Percentiles rank a stretch among this genome's conserved stretches.
phyloP scores from a whole-genome alignment of 2,888 invertebrate genomes.

The Barypeithes pellucidus region DNA sequence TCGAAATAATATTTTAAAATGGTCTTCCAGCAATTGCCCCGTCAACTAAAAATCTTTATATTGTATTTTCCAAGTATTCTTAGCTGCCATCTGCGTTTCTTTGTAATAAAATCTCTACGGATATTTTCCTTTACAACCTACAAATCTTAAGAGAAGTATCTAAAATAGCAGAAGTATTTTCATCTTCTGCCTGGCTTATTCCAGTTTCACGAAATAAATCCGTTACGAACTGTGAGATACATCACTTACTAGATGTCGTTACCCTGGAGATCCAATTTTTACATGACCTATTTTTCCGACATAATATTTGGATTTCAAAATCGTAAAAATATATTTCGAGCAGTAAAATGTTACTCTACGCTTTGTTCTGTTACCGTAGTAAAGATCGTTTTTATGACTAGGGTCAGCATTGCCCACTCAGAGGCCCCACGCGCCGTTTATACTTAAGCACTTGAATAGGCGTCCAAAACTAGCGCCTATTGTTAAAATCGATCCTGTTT shows the following conservation, averaged over 20 bases:
- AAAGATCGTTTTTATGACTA: no score
- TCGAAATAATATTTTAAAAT: no score
- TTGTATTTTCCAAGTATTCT: no score
- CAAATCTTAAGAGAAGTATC: conserved; percentile 1
- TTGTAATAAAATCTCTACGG: background rate
- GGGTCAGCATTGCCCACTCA: no score
- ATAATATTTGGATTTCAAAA: conserved; percentile 29
- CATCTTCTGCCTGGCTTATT: conserved; percentile 1
- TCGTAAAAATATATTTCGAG: conserved; percentile 22
- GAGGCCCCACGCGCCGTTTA: no score
- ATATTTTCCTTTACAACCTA: background rate
- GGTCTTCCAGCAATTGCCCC: no score
- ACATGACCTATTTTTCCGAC: conserved; percentile 33
- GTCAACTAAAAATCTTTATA: no score
- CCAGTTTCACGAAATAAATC: conserved; percentile 10
- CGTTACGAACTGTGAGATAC: conserved; percentile 9
- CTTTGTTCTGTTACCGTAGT: conserved; percentile 11
- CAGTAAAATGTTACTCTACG: conserved; percentile 1
- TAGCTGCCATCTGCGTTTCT: no score
- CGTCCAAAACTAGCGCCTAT: no score
- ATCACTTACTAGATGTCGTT: conserved; percentile 33
- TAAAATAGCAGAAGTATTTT: conserved; percentile 16
- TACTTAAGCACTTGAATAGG: no score
- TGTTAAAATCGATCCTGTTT: no score
- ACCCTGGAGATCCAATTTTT: conserved; percentile 44